phyloP scores from a whole-genome alignment of 1,140 invertebrate species.

The Drosophila suzukii region DNA sequence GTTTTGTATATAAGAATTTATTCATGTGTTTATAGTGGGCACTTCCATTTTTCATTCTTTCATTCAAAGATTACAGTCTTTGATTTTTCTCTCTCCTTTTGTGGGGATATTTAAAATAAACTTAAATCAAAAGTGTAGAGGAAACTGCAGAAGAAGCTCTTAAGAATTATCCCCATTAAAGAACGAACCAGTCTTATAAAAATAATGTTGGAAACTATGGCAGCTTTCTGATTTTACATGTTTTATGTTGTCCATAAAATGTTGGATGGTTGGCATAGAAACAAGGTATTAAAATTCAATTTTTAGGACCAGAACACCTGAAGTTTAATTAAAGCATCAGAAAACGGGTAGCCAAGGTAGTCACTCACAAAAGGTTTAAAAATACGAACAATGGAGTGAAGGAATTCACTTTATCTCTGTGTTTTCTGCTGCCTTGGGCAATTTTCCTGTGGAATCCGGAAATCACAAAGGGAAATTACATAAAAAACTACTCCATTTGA shows the following conservation, averaged over 20 bases:
- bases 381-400: constrained; percentile 1
- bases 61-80: constrained; percentile 12
- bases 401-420: constrained; percentile 32
- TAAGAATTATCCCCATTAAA: neutral
- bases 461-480: constrained; percentile 60
- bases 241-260: no score
- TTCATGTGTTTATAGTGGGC: constrained; percentile 1
- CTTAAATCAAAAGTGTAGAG: neutral
- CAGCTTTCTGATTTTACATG: neutral
- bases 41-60: constrained; percentile 24
- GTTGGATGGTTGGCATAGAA: no score
- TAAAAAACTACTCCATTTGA: constrained; percentile 62
- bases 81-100: constrained; percentile 3
- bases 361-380: constrained; percentile 15
- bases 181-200: neutral
- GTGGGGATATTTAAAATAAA: neutral
- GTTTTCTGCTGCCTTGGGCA: constrained; percentile 8
- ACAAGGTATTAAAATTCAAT: neutral
- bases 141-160: neutral
- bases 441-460: constrained; percentile 15
- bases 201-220: neutral
- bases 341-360: neutral
- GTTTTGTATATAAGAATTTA: constrained; percentile 4
- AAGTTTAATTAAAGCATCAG: constrained; percentile 5
- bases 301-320: neutral